Base-by-base conservation (phyloP, 1,140 invertebrate species). In the Cylas formicarius region DNA sequence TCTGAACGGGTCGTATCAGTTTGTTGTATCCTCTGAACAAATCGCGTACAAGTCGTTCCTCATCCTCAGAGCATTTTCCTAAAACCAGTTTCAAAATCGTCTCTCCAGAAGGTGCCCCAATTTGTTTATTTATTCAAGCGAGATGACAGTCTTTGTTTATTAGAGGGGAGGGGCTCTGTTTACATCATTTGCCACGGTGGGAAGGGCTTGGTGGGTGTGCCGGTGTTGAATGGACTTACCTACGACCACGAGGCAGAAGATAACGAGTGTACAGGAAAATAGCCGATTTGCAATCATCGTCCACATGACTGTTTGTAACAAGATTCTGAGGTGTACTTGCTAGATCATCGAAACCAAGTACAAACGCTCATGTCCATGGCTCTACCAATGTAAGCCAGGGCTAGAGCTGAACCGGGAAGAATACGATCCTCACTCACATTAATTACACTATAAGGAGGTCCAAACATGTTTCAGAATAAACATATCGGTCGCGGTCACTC, bases 11-110 rank as follows among this genome's bases (percentile, higher is more conserved):
- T 60, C 97, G 80, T 66, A 99, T 97, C 31, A 99, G 81, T 65
- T 96, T 95, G 73, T 99, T 99, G 78, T 99, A 99, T 49, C 94
- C 93, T 60, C 90, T 81, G 73, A 99, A 98, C 36, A 99, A 77
- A 72, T 98, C 91, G 53, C 91, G 78, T 35, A 99, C 91, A 60
- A 99, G 72, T 56, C 89, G 78, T 69, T 96, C 92, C 70, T 97
- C 93, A 78, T 94, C 92, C 29, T 48, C 45, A n/a, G 45, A 93
- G 65, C 84, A 84, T 51, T 73, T 60, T 56, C 78, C 81, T 83
- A 60, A 36, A 67, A 67, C 49, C 10, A n/a, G 26, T 14, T 13
- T 20, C 2, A 10, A 16, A 2, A 34, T 13, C n/a, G n/a, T 3
- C n/a, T 28, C n/a, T 4, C 27, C 4, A 2, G 11, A 28, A 5